Evolutionary conservation across 2,888 invertebrate species (phyloP), one percentile per base, ranked within the genome.

Genomic region (Dolichomitus sp.): DNA sequence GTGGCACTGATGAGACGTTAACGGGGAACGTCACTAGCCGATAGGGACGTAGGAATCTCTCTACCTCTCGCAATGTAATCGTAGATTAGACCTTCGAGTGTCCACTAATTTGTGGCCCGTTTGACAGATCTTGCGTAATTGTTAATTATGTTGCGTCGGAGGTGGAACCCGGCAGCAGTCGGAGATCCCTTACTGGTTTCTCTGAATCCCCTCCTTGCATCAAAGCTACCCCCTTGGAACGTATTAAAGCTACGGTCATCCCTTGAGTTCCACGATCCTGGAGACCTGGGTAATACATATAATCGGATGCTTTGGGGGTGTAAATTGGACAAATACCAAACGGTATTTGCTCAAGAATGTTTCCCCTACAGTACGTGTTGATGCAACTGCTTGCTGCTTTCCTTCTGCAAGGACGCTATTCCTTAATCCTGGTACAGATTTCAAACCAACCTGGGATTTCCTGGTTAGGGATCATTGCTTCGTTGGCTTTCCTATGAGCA

Each of bases 91-190:
- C 27, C 76, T 61, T 70, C 42, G 48, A 89, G 86, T 88, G 90
- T 90, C 90, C 89, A 92, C 91, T 91, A 91, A 93, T 92, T 92
- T 92, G 91, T 86, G 89, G 90, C 80, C 88, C 90, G 91, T 92
- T 92, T 92, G 92, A 91, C 90, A 88, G 90, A 91, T 93, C 91
- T 90, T 91, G 90, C 89, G 88, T 91, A 91, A 93, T 93, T 93
- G 92, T 92, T 92, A 92, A 93, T 93, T 91, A 92, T 90, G 91
- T 92, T 92, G 91, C 82, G 37, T 89, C 87, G 87, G 88, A 91
- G 87, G 84, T 81, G 85, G 84, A 86, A 84, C 57, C 66, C 61
- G 50, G 48, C 48, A 50, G 59, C 69, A 76, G 65, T 30, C 42
- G 57, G n/a, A 66, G 59, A 33, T 54, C 74, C 70, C 78, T 48